These are phyloP conservation scores for Epistrophe grossulariae DNA, from an alignment of 2,888 invertebrate genomes.

Conservation along the genomic window DNA sequence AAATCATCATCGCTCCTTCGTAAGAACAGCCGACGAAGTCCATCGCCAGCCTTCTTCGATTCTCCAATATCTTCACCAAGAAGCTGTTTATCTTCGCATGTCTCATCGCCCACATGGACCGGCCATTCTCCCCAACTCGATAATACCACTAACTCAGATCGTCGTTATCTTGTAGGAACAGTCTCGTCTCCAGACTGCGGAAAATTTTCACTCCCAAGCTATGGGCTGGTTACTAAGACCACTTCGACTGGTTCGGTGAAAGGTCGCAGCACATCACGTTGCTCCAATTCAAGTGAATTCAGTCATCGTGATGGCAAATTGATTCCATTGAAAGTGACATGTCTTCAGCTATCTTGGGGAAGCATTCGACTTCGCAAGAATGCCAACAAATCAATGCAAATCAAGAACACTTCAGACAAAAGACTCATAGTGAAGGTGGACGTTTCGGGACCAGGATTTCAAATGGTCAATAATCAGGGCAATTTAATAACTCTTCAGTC, in stretches of 20 bases:
- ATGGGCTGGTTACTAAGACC: conserved; percentile 61
- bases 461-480: conserved; percentile 81
- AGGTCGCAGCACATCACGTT: conserved; percentile 81
- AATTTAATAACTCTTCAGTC: conserved; percentile 84
- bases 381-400: conserved; percentile 85
- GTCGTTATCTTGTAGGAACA: conserved; percentile 77
- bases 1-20: conserved; percentile 45
- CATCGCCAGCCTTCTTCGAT: conserved; percentile 41
- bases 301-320: conserved; percentile 81
- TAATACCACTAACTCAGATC: conserved; percentile 80
- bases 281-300: conserved; percentile 82
- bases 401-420: conserved; percentile 85
- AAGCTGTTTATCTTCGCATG: conserved; percentile 74
- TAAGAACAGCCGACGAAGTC: conserved; percentile 18
- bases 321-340: conserved; percentile 86
- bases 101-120: conserved; percentile 67
- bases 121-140: conserved; percentile 79
- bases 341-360: conserved; percentile 86
- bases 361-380: conserved; percentile 85
- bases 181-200: conserved; percentile 69
- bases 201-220: conserved; percentile 76
- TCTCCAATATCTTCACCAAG: conserved; percentile 80
- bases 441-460: conserved; percentile 85
- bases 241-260: conserved; percentile 61
- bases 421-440: conserved; percentile 85